Evolutionary conservation across 35 echinoderm and acorn worm species (phyloP).

Genomic region (Anneissia japonica): DNA sequence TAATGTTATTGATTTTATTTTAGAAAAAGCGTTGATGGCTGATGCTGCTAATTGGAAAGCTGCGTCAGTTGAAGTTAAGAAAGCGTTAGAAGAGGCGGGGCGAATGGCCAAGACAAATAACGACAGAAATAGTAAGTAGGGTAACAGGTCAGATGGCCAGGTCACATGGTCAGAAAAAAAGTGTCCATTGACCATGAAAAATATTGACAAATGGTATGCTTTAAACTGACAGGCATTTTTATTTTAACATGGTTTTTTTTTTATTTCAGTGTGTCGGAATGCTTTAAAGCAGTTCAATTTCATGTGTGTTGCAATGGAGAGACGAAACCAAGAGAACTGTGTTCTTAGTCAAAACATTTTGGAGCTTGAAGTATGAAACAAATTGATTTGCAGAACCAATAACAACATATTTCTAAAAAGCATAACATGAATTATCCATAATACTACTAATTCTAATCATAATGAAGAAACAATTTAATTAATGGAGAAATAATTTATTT

Average conservation of each 20-base stretch:
- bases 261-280: constrained; percentile 9
- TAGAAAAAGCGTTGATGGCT: constrained; percentile 55
- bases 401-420: not conserved
- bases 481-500: not conserved
- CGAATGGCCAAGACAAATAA: constrained; percentile 60
- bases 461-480: too few species aligned
- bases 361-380: constrained; percentile 59
- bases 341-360: constrained; percentile 64
- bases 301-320: constrained; percentile 75
- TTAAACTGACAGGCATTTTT: too few species aligned
- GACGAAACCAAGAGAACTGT: constrained; percentile 68
- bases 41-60: constrained; percentile 78
- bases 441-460: not conserved
- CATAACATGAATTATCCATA: not conserved
- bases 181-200: too few species aligned
- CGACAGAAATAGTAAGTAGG: constrained; percentile 51
- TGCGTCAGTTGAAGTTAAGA: constrained; percentile 70
- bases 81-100: constrained; percentile 43
- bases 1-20: not conserved
- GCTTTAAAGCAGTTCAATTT: constrained; percentile 91
- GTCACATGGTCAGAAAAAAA: too few species aligned
- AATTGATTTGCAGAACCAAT: too few species aligned
- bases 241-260: too few species aligned
- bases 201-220: too few species aligned
- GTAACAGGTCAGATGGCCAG: too few species aligned